These are phyloP conservation scores for Carettochelys insculpta DNA, from an alignment of 2,113 vertebrate genomes.

Conservation along the genomic window DNA sequence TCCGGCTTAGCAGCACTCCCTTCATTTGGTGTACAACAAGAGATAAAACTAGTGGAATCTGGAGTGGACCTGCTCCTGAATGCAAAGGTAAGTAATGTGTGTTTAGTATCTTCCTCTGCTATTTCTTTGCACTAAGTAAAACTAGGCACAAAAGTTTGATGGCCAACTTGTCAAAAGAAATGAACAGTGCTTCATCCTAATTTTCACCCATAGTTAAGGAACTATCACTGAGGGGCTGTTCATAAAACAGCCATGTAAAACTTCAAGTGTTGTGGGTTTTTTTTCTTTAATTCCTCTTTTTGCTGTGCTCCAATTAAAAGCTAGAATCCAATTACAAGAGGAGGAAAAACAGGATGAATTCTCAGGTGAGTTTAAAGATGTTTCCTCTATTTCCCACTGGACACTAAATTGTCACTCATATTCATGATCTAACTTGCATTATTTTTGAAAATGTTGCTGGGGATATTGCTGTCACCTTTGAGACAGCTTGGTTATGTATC, in stretches of 20 bases:
- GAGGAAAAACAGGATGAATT: too few species aligned
- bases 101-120: neutral
- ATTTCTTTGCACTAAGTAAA: neutral
- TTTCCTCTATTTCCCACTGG: neutral
- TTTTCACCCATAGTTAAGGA: neutral
- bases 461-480: neutral
- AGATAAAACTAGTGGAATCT: slow-evolving; percentile 11
- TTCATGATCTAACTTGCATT: neutral
- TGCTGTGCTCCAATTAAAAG: neutral
- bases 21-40: slow-evolving; percentile 41
- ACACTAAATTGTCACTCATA: neutral
- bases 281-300: neutral
- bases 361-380: neutral
- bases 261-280: accelerated
- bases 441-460: neutral
- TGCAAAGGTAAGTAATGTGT: slow-evolving; percentile 53
- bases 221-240: accelerated
- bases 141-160: accelerated
- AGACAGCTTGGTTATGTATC: neutral
- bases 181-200: neutral
- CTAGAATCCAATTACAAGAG: too few species aligned
- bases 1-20: slow-evolving; percentile 3
- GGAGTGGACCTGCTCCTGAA: slow-evolving; percentile 37
- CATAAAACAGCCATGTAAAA: accelerated
- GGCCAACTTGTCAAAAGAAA: accelerated